Evolutionary conservation across 2,888 invertebrate genomes (phyloP).

Genomic region (Spodoptera littoralis): DNA sequence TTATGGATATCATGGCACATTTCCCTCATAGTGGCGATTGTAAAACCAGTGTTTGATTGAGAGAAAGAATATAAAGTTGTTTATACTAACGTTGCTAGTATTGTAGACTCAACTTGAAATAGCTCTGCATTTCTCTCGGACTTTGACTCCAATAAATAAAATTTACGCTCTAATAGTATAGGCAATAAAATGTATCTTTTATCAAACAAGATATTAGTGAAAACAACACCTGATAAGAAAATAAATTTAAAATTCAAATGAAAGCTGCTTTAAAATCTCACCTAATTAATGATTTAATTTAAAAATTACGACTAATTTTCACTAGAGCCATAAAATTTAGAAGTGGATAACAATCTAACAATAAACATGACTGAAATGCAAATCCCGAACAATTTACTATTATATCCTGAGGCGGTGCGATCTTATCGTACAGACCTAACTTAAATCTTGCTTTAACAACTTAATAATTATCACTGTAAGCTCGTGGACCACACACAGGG

Average conservation of each 20-base stretch:
- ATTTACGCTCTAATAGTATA: too few species aligned
- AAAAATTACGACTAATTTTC: background rate
- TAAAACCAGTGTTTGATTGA: background rate
- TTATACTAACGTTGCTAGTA: background rate
- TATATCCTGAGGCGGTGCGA: constrained; percentile 57
- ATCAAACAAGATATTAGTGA: too few species aligned
- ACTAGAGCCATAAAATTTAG: constrained; percentile 23
- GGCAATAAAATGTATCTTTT: too few species aligned
- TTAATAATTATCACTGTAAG: constrained; percentile 70
- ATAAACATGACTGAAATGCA: constrained; percentile 60
- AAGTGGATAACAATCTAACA: constrained; percentile 47
- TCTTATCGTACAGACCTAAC: constrained; percentile 60
- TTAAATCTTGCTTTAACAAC: constrained; percentile 68
- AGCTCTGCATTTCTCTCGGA: too few species aligned
- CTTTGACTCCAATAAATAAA: too few species aligned
- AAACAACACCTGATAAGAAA: too few species aligned
- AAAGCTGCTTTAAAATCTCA: constrained; percentile 5
- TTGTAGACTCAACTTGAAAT: background rate
- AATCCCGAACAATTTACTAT: constrained; percentile 57
- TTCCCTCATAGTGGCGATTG: background rate
- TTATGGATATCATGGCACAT: constrained; percentile 16
- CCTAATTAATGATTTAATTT: background rate
- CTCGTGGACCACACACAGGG: constrained; percentile 71
- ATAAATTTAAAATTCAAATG: background rate
- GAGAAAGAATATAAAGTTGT: background rate